Conservation (phyloP, 2,113 vertebrate species). For the Syngnathus typhle region DNA sequence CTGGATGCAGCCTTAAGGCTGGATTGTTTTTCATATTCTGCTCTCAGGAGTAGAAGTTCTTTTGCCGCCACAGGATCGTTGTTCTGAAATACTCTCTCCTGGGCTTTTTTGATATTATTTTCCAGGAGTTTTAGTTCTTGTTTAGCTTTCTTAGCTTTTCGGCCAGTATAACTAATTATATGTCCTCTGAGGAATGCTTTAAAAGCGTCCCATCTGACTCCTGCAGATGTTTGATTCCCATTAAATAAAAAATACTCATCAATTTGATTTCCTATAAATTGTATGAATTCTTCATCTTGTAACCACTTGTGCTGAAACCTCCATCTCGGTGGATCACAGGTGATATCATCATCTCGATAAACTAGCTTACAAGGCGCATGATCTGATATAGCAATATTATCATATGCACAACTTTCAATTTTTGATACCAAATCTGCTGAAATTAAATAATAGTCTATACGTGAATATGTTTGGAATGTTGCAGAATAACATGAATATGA, state of each 20-base stretch:
- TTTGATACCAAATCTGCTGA: neutral
- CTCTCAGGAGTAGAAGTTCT: too few species aligned
- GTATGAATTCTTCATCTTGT: neutral
- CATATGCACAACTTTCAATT: neutral
- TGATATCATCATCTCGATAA: neutral
- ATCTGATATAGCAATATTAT: neutral
- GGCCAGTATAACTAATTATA: too few species aligned
- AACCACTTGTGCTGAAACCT: constrained; percentile 3
- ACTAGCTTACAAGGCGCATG: neutral
- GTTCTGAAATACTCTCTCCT: too few species aligned
- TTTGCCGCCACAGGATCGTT: too few species aligned
- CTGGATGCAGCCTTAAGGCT: too few species aligned
- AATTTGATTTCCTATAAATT: neutral
- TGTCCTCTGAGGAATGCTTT: neutral
- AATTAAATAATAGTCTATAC: neutral
- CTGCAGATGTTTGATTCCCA: neutral
- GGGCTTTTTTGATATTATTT: too few species aligned
- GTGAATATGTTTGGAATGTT: neutral
- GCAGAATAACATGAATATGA: neutral
- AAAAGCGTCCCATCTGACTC: neutral
- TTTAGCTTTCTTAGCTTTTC: too few species aligned
- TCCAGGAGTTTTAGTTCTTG: too few species aligned
- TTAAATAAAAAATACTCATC: neutral
- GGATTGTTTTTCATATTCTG: too few species aligned
- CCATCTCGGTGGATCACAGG: neutral